Evolutionary conservation across 1,140 invertebrate genomes (phyloP).

Genomic region (Aleiodes sp.): DNA sequence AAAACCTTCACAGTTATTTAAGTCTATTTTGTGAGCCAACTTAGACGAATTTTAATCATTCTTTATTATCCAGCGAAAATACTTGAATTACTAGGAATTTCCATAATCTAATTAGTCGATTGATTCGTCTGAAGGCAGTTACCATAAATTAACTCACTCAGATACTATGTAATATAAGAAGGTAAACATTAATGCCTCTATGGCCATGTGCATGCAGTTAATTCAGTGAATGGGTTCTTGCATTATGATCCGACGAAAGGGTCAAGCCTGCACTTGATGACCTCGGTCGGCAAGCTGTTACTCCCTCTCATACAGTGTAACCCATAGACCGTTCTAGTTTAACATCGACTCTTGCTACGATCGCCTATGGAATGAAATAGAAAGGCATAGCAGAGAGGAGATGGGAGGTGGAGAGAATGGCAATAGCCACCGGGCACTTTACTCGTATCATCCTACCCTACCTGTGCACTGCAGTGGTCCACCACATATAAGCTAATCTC

Average conservation of each 20-base stretch:
- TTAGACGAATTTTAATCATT: too few relatives aligned
- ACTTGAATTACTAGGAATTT: too few relatives aligned
- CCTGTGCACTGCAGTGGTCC: neutral
- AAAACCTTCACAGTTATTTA: too few relatives aligned
- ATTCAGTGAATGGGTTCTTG: constrained; percentile 9
- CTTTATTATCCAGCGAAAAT: too few relatives aligned
- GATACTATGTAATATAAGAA: too few relatives aligned
- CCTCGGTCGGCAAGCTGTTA: constrained; percentile 7
- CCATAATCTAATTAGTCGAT: too few relatives aligned
- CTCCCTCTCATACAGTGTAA: neutral
- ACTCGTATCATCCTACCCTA: constrained; percentile 6
- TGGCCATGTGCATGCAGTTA: constrained; percentile 5
- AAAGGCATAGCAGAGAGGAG: too few relatives aligned
- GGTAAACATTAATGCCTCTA: neutral
- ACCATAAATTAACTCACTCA: neutral
- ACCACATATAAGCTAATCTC: neutral
- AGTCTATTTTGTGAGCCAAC: too few relatives aligned
- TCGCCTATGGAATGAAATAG: neutral
- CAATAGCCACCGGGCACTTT: constrained; percentile 7
- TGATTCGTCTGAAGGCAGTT: too few relatives aligned
- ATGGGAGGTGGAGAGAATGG: neutral
- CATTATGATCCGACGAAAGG: constrained; percentile 12
- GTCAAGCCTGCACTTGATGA: constrained; percentile 8
- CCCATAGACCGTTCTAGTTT: neutral
- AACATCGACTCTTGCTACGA: neutral